phyloP scores from a whole-genome alignment of 2,888 invertebrate genomes.

The Lasius platythorax region DNA sequence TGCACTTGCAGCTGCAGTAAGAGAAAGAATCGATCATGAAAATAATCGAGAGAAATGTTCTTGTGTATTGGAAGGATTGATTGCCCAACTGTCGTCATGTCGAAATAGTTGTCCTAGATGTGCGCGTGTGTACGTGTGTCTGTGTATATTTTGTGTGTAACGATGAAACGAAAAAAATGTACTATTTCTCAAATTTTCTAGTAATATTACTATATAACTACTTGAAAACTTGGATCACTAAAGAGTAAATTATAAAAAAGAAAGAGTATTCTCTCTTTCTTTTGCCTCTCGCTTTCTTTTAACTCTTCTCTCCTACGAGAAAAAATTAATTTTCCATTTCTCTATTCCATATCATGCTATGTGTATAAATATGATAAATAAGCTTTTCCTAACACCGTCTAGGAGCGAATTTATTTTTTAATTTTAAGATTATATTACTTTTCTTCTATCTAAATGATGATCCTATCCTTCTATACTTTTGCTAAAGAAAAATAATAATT shows the following conservation, averaged over 20 bases:
- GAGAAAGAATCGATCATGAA: conserved; percentile 9
- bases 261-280: no score
- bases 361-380: neutral
- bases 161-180: neutral
- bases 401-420: neutral
- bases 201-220: neutral
- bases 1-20: neutral
- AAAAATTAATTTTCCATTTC: neutral
- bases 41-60: conserved; percentile 19
- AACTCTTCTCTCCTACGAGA: neutral
- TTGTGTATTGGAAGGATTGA: neutral
- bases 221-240: neutral
- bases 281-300: no score
- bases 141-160: neutral
- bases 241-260: neutral
- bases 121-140: neutral
- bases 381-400: neutral
- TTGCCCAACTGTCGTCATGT: neutral
- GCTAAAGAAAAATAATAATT: neutral
- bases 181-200: neutral
- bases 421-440: neutral
- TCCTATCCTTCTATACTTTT: neutral
- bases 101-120: neutral
- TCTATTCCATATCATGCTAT: neutral
- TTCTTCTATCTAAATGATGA: neutral